Percentiles rank a stretch among this genome's conserved stretches.
Evolutionary conservation across 1,140 invertebrate species (phyloP).

Genomic region (Druon quercuslanigerum): DNA sequence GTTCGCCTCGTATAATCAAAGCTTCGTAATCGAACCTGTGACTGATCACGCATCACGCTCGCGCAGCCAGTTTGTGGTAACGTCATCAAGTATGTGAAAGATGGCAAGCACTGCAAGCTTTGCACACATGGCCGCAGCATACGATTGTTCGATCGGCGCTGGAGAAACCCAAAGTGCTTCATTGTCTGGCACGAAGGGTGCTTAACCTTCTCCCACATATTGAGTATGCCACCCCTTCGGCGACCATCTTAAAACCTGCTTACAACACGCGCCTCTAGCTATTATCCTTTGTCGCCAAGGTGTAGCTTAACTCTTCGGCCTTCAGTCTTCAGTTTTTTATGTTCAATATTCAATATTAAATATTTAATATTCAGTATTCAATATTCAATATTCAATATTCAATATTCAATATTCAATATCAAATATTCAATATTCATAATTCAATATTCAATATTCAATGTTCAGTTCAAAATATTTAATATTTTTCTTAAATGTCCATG

Average conservation of each 20-base stretch:
- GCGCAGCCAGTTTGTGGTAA: neutral
- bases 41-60: constrained; percentile 1
- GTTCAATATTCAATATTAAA: neutral
- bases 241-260: constrained; percentile 48
- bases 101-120: neutral
- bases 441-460: too few relatives aligned
- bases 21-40: constrained; percentile 16
- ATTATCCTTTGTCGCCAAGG: constrained; percentile 53
- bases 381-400: neutral
- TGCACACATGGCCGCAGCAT: constrained; percentile 9
- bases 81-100: neutral
- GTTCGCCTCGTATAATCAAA: constrained; percentile 3
- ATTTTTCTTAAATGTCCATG: too few relatives aligned
- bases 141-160: constrained; percentile 11
- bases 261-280: constrained; percentile 50
- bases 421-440: neutral
- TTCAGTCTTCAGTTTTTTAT: neutral
- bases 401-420: neutral
- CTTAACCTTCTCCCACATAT: constrained; percentile 73
- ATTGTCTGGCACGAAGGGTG: constrained; percentile 70
- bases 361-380: neutral
- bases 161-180: constrained; percentile 61
- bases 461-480: too few relatives aligned
- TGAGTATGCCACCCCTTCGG: constrained; percentile 51
- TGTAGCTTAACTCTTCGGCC: constrained; percentile 11